Conservation (phyloP, 2,113 vertebrate genomes). For the Melanerpes aurifrons region DNA sequence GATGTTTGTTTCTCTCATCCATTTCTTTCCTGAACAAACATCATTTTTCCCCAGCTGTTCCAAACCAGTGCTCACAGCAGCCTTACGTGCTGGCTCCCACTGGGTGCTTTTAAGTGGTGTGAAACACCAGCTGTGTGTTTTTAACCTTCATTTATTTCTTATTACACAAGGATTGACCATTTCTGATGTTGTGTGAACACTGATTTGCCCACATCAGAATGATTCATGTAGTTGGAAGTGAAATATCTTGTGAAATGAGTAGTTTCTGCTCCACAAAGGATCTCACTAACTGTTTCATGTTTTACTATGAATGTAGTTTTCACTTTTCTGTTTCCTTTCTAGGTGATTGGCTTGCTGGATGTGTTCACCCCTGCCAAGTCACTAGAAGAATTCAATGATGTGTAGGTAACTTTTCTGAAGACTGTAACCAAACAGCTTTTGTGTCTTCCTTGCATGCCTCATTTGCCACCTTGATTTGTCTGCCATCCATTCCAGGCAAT, state of each 20-base stretch:
- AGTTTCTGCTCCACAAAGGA: not conserved
- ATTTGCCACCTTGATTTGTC: not conserved
- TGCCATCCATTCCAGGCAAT: not conserved
- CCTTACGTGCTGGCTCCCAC: not conserved
- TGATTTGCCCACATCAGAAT: not conserved
- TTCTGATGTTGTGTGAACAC: not conserved
- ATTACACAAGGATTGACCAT: not conserved
- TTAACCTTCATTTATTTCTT: not conserved
- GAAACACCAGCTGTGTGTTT: not conserved
- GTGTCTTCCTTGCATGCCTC: not conserved
- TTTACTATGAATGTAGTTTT: not conserved
- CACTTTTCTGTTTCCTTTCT: constrained; percentile 15
- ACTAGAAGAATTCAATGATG: constrained; percentile 94
- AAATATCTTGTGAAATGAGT: not conserved
- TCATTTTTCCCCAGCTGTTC: not conserved
- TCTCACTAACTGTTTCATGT: not conserved
- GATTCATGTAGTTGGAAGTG: not conserved
- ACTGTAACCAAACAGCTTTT: not conserved
- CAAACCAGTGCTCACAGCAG: not conserved
- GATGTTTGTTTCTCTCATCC: not conserved
- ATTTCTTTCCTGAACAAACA: not conserved
- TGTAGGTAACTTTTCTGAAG: constrained; percentile 85
- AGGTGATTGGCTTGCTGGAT: constrained; percentile 97
- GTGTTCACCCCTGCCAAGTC: constrained; percentile 92
- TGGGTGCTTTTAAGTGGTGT: not conserved